Percentiles rank a stretch among this genome's conserved stretches.
Evolutionary conservation across 2,113 vertebrate genomes (phyloP).

Genomic region (Acanthisitta chloris): DNA sequence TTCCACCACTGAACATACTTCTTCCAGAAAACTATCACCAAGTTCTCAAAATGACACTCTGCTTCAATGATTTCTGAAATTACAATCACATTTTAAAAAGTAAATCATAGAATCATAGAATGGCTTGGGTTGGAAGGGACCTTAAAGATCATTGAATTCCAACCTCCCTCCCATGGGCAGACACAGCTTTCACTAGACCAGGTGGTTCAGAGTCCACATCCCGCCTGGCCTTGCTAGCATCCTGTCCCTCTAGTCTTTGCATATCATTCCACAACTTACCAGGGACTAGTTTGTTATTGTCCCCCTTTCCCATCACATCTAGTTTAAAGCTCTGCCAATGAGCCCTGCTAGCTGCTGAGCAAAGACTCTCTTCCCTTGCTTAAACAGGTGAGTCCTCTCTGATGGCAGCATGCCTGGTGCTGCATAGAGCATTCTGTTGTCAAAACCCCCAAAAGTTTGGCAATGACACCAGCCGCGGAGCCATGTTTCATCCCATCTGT

Average conservation of each 20-base stretch:
- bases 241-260: background rate
- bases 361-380: background rate
- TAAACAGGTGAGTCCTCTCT: rapidly evolving
- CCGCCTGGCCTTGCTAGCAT: background rate
- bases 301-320: background rate
- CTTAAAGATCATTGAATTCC: background rate
- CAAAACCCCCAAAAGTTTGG: background rate
- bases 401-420: background rate
- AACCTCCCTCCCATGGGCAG: too few species aligned
- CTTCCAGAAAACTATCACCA: background rate
- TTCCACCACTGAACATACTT: rapidly evolving
- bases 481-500: background rate
- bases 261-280: background rate
- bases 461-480: background rate
- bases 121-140: background rate
- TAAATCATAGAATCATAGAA: background rate
- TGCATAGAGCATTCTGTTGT: background rate
- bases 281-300: background rate
- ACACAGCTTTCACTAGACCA: background rate
- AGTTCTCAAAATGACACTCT: background rate
- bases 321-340: background rate
- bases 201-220: background rate
- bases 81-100: background rate
- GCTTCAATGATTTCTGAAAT: background rate
- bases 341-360: background rate